These are phyloP conservation scores for Chaetodon auriga DNA, from an alignment of 2,113 vertebrate genomes.

Conservation along the genomic window DNA sequence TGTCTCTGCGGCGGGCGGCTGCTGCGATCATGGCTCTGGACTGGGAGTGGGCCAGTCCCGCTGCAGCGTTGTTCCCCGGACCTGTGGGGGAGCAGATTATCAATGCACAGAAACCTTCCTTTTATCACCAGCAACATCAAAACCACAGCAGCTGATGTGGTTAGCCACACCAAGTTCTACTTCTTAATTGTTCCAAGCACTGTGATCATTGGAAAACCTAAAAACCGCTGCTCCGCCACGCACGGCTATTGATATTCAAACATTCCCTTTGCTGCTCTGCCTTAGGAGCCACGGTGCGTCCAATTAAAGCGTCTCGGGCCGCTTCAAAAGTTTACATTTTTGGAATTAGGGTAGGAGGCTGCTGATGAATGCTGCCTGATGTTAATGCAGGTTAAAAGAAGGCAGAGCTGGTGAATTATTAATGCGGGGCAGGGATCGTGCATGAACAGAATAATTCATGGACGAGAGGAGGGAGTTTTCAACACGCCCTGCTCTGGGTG, in stretches of 20 bases:
- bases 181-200: constrained; percentile 4
- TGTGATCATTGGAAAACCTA: constrained; percentile 5
- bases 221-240: constrained; percentile 15
- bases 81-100: constrained; percentile 49
- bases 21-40: constrained; percentile 92
- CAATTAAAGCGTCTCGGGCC: constrained; percentile 47
- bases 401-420: constrained; percentile 73
- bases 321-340: constrained; percentile 68
- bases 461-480: not conserved
- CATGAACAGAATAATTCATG: constrained; percentile 70
- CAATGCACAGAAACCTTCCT: constrained; percentile 30
- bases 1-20: constrained; percentile 89
- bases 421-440: constrained; percentile 48
- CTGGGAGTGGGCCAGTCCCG: constrained; percentile 84
- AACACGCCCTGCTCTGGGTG: not conserved
- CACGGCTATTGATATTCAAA: constrained; percentile 49
- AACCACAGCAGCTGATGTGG: constrained; percentile 20
- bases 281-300: constrained; percentile 10
- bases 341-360: constrained; percentile 22
- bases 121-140: constrained; percentile 28
- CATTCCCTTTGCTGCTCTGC: constrained; percentile 25
- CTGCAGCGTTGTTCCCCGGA: constrained; percentile 74
- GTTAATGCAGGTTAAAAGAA: constrained; percentile 75
- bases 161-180: not conserved
- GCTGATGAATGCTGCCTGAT: constrained; percentile 50